Base-by-base conservation (phyloP, 2,797 vertebrate species). In the Cercopithecus petaurista region DNA sequence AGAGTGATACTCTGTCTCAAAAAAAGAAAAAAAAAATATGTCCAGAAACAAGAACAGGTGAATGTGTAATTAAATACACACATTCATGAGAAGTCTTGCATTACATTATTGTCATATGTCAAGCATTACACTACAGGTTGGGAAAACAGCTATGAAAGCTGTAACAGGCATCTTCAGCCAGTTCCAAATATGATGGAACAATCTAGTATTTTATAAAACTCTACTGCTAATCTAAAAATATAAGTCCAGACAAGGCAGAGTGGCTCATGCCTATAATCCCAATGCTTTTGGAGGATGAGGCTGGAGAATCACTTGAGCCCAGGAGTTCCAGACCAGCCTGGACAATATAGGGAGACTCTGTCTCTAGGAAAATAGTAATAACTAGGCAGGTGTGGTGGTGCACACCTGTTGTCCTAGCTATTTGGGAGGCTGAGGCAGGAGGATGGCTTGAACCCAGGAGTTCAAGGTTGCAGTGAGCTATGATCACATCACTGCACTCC, bases 141-240 rank as follows among this genome's bases (percentile, higher is more conserved):
- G 52, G 33, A 43, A 79, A 90, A 59, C 3, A 61, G 48, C 64
- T 72, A 50, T 12, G 43, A 93, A 79, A 43, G 41, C 12, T 19
- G n/a, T 22, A 61, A 22, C 33, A 80, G 73, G 92, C 39, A 73
- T 73, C 55, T 89, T 73, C 70, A 73, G 13, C 67, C 21, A 48
- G 64, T 61, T 67, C 76, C 52, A 50, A 73, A 50, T 13, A 95
- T 33, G 30, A 64, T 17, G 61, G 59, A 70, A 81, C 13, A 83
- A 46, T 39, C 72, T 41, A 76, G 41, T n/a, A 81, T 76, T 93
- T 92, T 55, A 64, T 55, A 93, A 92, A 88, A 64, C 48, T 97
- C 52, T 79, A 67, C 70, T 67, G 39, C 36, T 86, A 75, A 46
- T 50, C 90, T 85, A 61, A 93, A 93, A 76, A 64, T 41, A 79